Evolutionary conservation across 2,113 vertebrate species (phyloP).

Genomic region (Cepphus grylle): DNA sequence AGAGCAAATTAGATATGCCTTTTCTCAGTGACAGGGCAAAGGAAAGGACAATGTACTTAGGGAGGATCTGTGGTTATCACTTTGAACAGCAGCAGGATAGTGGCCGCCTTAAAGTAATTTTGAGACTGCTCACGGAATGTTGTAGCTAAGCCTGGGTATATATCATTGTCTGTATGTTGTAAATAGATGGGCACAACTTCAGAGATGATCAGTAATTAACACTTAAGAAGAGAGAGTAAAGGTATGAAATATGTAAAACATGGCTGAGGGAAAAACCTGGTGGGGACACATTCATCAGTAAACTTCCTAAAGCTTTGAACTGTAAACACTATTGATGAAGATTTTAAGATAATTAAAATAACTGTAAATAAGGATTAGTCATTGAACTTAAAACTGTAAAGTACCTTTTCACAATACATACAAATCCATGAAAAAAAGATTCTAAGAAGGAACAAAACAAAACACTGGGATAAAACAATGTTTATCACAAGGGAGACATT

Average conservation of each 20-base stretch:
- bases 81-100: not conserved
- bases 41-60: not conserved
- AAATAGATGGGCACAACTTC: not conserved
- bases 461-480: accelerated
- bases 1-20: not conserved
- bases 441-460: not conserved
- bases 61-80: not conserved
- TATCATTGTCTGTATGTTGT: not conserved
- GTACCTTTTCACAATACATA: not conserved
- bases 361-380: not conserved
- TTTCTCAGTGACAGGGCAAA: not conserved
- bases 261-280: not conserved
- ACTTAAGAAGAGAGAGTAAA: not conserved
- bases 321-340: not conserved
- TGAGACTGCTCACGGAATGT: not conserved
- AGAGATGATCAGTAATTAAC: not conserved
- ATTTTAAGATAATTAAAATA: not conserved
- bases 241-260: not conserved
- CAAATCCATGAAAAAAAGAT: not conserved
- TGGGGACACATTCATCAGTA: not conserved
- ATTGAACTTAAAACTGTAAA: not conserved
- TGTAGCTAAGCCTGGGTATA: not conserved
- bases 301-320: not conserved
- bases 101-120: not conserved
- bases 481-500: not conserved